These are phyloP conservation scores for Acronicta leporina DNA, from an alignment of 2,888 invertebrate species.

Conservation along the genomic window DNA sequence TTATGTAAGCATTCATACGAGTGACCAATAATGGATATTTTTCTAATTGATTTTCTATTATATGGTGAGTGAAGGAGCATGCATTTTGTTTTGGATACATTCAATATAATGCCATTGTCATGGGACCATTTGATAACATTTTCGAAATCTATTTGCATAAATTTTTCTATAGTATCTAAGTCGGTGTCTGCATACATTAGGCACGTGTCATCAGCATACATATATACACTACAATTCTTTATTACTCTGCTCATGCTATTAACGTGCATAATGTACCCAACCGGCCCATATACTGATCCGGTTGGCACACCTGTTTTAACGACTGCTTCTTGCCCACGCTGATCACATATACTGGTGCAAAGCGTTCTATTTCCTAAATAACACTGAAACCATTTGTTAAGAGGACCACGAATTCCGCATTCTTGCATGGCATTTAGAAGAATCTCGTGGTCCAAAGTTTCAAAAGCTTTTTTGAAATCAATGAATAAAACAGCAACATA, in stretches of 20 bases:
- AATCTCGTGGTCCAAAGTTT: background rate
- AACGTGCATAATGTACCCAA: conserved; percentile 3
- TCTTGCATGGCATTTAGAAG: background rate
- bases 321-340: background rate
- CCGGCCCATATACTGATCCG: background rate
- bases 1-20: background rate
- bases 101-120: conserved; percentile 7
- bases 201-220: conserved; percentile 4
- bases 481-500: background rate
- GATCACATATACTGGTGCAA: background rate
- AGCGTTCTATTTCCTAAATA: no score
- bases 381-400: no score
- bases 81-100: conserved; percentile 4
- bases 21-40: background rate
- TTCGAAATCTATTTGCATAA: conserved; percentile 5
- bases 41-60: conserved; percentile 2
- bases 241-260: conserved; percentile 2
- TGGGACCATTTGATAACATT: conserved; percentile 6
- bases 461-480: background rate
- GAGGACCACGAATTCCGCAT: background rate
- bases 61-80: conserved; percentile 7
- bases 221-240: background rate
- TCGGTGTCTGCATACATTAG: background rate
- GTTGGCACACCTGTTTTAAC: background rate
- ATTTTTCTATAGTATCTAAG: background rate